Evolutionary conservation across 2,888 invertebrate genomes (phyloP), one percentile per base, ranked within the genome.

Genomic region (Falcaria lacertinaria): DNA sequence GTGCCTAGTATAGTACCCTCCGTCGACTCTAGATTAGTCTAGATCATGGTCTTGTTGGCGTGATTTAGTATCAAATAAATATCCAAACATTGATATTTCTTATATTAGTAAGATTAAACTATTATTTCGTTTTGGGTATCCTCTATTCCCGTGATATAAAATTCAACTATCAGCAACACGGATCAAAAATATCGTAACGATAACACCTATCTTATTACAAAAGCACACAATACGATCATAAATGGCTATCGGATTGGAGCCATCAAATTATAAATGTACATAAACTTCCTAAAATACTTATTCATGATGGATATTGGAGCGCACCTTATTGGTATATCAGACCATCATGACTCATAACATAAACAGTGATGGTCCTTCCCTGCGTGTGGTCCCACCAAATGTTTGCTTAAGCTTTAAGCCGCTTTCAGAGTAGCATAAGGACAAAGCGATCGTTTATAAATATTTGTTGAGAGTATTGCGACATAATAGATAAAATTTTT

Each of bases 371-470:
- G 14, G 34, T 51, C 22, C n/a, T n/a, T n/a, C n/a, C n/a, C 42
- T 46, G 73, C 64, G 78, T 79, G 80, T 79, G 80, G 80, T 69
- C 77, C 57, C 45, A 44, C 45, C 22, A 49, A 59, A 14, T 67
- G 63, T 68, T 70, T 64, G 67, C 67, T 68, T 68, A 43, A 42
- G 39, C 19, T 46, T 52, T 45, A 43, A 50, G 49, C 60, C 61
- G 44, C 58, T 64, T 58, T 57, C 52, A 47, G 63, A 67, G 56
- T 56, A 61, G 54, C 65, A 62, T 68, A 67, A 70, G 64, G 54
- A 53, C 47, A 19, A 36, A 36, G 45, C 43, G 50, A 58, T 61
- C 47, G 58, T 54, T 63, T 60, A 63, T 57, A 59, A 63, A 69
- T 57, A 64, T 63, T 68, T 60, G 53, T 53, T 43, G 43, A 47